Evolutionary conservation across 2,797 vertebrate species (phyloP), one percentile per base, ranked within the genome.

Genomic region (Acanthiza pusilla): DNA sequence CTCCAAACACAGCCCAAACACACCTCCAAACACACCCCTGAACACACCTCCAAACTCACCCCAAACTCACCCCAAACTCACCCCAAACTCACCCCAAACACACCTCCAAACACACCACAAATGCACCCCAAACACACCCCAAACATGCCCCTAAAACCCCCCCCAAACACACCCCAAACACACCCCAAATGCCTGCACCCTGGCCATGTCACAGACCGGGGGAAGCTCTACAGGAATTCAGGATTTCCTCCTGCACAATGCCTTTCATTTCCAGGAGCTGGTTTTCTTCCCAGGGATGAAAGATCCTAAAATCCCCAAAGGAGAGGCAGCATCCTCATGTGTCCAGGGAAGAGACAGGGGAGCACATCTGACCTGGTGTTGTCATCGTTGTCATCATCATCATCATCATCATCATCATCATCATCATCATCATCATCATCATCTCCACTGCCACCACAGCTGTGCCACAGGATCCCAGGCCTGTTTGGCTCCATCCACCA

Each of bases 151-250:
- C n/a, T n/a, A n/a, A n/a, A n/a, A n/a, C n/a, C n/a, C n/a, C n/a
- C n/a, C n/a, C n/a, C n/a, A n/a, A n/a, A n/a, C n/a, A n/a, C n/a
- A n/a, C n/a, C n/a, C n/a, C 17, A 21, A 36, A 74, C 4, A 16
- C 5, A 30, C 13, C 13, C 20, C 62, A 48, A n/a, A 53, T 57
- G 34, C 26, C 87, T 74, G 48, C n/a, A 20, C 63, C 36, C 3
- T 22, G 42, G 18, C 61, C 1, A 0, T 38, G 30, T 8, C 18
- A 2, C 5, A 3, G 29, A 3, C 36, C 16, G 8, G 0, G 7
- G 53, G 68, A 71, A 42, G 78, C 63, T 58, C 6, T 0, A 29
- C 45, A 76, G 68, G 48, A 88, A 77, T 10, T 43, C 0, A 2
- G 75, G 47, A 43, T 76, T 38, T 38, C 38, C 34, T 74, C 22